phyloP scores from a whole-genome alignment of 2,797 vertebrate species.

The Acipenser oxyrinchus region DNA sequence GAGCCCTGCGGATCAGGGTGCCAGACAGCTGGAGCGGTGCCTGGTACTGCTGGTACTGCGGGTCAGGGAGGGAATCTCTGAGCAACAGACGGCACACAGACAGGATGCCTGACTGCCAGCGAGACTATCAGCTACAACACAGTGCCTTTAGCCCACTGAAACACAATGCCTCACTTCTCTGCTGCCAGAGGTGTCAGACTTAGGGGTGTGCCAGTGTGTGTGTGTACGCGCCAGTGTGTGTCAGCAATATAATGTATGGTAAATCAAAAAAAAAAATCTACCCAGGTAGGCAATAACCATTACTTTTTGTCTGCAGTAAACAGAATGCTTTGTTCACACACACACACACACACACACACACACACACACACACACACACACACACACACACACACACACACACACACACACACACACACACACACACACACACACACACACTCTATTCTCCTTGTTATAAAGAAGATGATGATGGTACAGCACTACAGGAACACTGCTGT shows the following conservation, averaged over 20 bases:
- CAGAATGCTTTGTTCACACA: constrained; percentile 1
- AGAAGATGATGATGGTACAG: neutral
- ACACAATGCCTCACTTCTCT: neutral
- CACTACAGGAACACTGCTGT: neutral
- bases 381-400: neutral
- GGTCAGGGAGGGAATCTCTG: neutral
- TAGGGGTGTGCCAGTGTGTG: too few species aligned
- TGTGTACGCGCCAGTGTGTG: constrained; percentile 13
- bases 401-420: constrained; percentile 1
- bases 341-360: constrained; percentile 2
- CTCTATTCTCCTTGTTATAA: neutral
- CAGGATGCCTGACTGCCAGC: neutral
- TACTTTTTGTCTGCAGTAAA: constrained; percentile 12
- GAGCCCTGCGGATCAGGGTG: neutral
- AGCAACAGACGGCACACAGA: neutral
- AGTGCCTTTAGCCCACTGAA: neutral
- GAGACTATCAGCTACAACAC: neutral
- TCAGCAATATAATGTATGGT: constrained; percentile 21
- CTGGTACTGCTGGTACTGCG: neutral
- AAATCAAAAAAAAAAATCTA: constrained; percentile 16
- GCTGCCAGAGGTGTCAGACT: neutral
- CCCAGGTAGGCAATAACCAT: neutral
- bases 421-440: neutral
- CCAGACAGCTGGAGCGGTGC: neutral
- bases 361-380: neutral